Evolutionary conservation across 2,888 invertebrate species (phyloP), one percentile per base, ranked within the genome.

Genomic region (Andrena marginata): DNA sequence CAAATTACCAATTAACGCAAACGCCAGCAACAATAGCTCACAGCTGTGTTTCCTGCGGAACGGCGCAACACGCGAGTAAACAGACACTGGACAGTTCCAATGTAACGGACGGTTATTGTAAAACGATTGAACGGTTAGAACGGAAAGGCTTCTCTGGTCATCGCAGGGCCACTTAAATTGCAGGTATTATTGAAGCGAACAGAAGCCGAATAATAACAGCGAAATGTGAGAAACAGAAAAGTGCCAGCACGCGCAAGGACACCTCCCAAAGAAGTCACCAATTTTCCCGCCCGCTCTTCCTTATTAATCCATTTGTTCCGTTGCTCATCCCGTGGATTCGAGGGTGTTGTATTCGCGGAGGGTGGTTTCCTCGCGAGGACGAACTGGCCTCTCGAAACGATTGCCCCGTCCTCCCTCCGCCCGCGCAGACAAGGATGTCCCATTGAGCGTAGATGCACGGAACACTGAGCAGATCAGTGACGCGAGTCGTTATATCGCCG

Each of bases 1-100:
- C 86, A 90, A 91, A 91, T 90, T 89, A 92, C 89, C 89, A 91
- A 92, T 92, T 92, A 92, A 92, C 90, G 88, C 89, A 87, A 89
- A 89, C 86, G 88, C 87, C 80, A 91, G 79, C 86, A 89, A 91
- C 91, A 92, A 92, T 91, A 92, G 91, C 91, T 90, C 87, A 78
- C 83, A 92, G 90, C 90, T 91, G 90, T 91, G 88, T 87, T 89
- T 84, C 88, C 87, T 87, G 62, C 71, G 82, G 63, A 84, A 81
- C 83, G 82, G 78, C 73, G 78, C 65, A 84, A 68, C 83, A 69
- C 64, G 76, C 74, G 76, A 76, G 68, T 78, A 80, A 80, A 73
- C 60, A 70, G 77, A 85, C 73, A 64, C 23, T 65, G 56, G 26
- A 60, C 51, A 31, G 49, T n/a, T 56, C 26, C 20, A 16, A 59